These are phyloP conservation scores for Marronus borbonicus DNA, from an alignment of 2,888 invertebrate species.

Conservation along the genomic window DNA sequence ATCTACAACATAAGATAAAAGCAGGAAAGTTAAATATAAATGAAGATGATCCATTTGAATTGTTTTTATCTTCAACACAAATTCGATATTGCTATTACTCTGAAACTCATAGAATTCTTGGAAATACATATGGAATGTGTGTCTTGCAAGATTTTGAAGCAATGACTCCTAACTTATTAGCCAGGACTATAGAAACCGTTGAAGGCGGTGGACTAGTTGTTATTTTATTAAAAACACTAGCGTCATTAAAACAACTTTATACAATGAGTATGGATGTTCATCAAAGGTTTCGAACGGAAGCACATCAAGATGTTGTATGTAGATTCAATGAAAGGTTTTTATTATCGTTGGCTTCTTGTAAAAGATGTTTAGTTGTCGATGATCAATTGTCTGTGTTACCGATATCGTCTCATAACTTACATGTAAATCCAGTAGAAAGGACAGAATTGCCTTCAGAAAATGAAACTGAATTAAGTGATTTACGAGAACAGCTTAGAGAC, in stretches of 20 bases:
- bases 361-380: constrained; percentile 93
- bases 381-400: constrained; percentile 94
- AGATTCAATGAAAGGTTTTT: constrained; percentile 98
- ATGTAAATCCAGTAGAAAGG: constrained; percentile 81
- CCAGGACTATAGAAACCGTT: constrained; percentile 97
- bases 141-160: constrained; percentile 93
- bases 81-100: constrained; percentile 98
- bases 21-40: constrained; percentile 91
- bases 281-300: constrained; percentile 94
- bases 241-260: constrained; percentile 93
- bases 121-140: constrained; percentile 91
- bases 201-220: constrained; percentile 87
- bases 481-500: constrained; percentile 89
- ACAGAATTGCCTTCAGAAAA: constrained; percentile 70
- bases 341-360: constrained; percentile 89
- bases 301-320: constrained; percentile 91
- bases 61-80: constrained; percentile 95
- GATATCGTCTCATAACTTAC: constrained; percentile 86
- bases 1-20: constrained; percentile 86
- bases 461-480: constrained; percentile 78
- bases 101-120: constrained; percentile 97
- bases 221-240: constrained; percentile 87
- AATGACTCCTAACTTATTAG: constrained; percentile 95
- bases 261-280: constrained; percentile 99
- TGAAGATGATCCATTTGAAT: constrained; percentile 96